Evolutionary conservation across 1,140 invertebrate genomes (phyloP).

Genomic region (Eulimnadia texana): DNA sequence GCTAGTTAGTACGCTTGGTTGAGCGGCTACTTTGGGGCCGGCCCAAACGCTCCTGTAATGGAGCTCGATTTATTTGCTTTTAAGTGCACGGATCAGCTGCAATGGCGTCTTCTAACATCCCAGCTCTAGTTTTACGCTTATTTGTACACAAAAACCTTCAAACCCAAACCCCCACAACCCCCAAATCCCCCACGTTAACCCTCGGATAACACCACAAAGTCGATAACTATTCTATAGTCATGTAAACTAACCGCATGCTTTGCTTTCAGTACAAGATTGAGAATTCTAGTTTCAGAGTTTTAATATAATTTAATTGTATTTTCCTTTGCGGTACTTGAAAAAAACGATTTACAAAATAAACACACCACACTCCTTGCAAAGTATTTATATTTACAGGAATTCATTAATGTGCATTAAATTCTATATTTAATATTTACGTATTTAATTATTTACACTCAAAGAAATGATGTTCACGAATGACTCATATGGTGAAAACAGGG

Average conservation of each 20-base stretch:
- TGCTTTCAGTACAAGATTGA: too few species aligned
- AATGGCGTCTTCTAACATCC: not conserved
- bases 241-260: too few species aligned
- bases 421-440: not conserved
- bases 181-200: too few species aligned
- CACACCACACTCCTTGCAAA: too few species aligned
- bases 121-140: not conserved
- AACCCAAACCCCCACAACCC: too few species aligned
- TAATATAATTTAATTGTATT: too few species aligned
- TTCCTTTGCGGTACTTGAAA: too few species aligned
- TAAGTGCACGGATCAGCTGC: not conserved
- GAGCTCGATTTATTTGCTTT: not conserved
- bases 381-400: not conserved
- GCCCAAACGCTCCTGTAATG: not conserved
- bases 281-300: too few species aligned
- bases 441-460: not conserved
- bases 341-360: too few species aligned
- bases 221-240: not conserved
- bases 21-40: not conserved
- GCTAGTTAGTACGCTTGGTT: not conserved
- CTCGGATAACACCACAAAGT: too few species aligned
- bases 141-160: not conserved
- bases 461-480: constrained; percentile 9
- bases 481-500: constrained; percentile 15
- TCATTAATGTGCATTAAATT: not conserved